phyloP scores from a whole-genome alignment of 1,140 invertebrate genomes.

The Maconellicoccus hirsutus region DNA sequence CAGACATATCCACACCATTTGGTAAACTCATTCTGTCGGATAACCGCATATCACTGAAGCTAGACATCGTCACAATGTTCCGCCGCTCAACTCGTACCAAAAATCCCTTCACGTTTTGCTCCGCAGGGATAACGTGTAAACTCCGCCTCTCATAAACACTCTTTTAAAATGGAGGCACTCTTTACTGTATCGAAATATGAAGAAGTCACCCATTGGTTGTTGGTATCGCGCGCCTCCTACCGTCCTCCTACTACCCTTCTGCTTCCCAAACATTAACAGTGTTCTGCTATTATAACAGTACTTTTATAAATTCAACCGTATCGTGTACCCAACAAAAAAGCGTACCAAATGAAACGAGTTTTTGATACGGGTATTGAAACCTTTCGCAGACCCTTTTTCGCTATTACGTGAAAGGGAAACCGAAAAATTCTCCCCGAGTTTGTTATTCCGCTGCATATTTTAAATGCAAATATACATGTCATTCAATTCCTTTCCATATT shows the following conservation, averaged over 20 bases:
- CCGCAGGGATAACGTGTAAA: slow-evolving; percentile 7
- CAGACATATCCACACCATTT: slow-evolving; percentile 60
- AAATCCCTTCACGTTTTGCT: neutral
- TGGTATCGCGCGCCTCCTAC: slow-evolving; percentile 7
- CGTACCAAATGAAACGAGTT: slow-evolving; percentile 3
- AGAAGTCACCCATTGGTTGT: slow-evolving; percentile 11
- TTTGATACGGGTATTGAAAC: neutral
- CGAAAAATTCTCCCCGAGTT: neutral
- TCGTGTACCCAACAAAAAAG: neutral
- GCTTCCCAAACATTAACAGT: slow-evolving; percentile 5
- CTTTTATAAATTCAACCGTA: neutral
- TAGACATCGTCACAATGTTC: neutral
- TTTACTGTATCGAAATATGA: slow-evolving; percentile 16
- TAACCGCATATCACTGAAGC: slow-evolving; percentile 21
- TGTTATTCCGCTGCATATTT: neutral
- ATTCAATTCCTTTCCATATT: neutral
- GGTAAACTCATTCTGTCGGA: slow-evolving; percentile 29
- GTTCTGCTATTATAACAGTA: slow-evolving; percentile 4
- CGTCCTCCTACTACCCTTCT: slow-evolving; percentile 11
- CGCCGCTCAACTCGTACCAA: neutral
- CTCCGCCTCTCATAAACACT: slow-evolving; percentile 13
- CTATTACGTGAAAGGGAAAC: neutral
- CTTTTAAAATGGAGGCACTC: slow-evolving; percentile 17
- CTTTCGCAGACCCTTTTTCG: neutral
- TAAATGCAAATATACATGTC: neutral